These are phyloP conservation scores for Chelon auratus DNA, from an alignment of 2,797 vertebrate genomes.

Conservation along the genomic window DNA sequence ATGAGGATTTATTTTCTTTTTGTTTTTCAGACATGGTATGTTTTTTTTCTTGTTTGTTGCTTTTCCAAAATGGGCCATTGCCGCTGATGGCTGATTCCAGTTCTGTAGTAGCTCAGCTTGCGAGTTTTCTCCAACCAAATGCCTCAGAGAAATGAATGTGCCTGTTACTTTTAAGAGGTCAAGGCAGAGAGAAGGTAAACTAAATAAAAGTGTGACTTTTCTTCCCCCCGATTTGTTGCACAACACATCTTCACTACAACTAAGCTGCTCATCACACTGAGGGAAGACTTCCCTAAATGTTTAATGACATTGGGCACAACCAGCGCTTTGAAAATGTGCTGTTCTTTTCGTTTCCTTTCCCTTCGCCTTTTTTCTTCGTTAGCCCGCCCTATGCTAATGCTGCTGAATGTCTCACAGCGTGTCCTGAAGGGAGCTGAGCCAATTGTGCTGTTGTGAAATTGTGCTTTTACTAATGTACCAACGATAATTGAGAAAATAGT, in stretches of 20 bases:
- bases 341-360: constrained; percentile 90
- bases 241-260: constrained; percentile 89
- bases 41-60: background rate
- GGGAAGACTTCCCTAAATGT: constrained; percentile 95
- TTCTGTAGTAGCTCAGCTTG: constrained; percentile 1
- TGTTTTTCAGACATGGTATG: background rate
- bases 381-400: constrained; percentile 92
- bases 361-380: constrained; percentile 88
- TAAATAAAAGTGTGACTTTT: constrained; percentile 80
- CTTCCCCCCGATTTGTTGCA: constrained; percentile 74
- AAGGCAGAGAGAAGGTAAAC: constrained; percentile 36
- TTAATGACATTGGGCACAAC: constrained; percentile 96
- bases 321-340: constrained; percentile 96
- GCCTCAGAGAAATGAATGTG: constrained; percentile 7
- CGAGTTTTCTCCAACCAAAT: constrained; percentile 2
- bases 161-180: constrained; percentile 9
- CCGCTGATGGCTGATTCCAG: background rate
- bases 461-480: constrained; percentile 92
- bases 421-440: constrained; percentile 91
- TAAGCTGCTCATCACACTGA: constrained; percentile 92
- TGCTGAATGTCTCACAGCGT: constrained; percentile 91
- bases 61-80: constrained; percentile 14
- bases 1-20: background rate
- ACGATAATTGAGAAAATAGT: constrained; percentile 93
- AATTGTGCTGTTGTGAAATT: constrained; percentile 94